Evolutionary conservation across 2,113 vertebrate species (phyloP).

Genomic region (Hydrochoerus hydrochaeris): DNA sequence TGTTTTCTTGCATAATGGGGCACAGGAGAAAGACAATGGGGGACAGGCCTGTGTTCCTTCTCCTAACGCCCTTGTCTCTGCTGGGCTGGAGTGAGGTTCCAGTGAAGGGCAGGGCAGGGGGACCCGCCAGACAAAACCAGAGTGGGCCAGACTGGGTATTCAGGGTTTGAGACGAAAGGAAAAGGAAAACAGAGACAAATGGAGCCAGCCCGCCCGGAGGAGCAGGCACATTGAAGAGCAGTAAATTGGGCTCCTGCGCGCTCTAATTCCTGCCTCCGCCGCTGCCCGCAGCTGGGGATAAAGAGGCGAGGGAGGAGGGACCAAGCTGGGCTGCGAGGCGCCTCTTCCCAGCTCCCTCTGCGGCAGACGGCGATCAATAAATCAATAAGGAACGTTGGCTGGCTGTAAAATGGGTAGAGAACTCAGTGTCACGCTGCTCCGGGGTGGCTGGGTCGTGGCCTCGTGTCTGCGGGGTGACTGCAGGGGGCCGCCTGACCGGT

Average conservation of each 20-base stretch:
- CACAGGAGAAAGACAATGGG: conserved; percentile 56
- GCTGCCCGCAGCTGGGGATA: conserved; percentile 88
- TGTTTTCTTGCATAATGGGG: conserved; percentile 40
- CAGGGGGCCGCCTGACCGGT: conserved; percentile 79
- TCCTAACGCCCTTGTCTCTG: background rate
- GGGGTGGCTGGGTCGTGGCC: conserved; percentile 94
- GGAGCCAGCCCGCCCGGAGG: conserved; percentile 74
- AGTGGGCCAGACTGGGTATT: background rate
- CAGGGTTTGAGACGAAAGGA: conserved; percentile 23
- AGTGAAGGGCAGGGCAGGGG: background rate
- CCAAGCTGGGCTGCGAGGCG: conserved; percentile 91
- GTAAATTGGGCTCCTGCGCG: conserved; percentile 93
- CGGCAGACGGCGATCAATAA: conserved; percentile 97
- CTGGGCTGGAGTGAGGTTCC: background rate
- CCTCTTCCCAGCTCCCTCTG: conserved; percentile 93
- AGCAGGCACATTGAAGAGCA: conserved; percentile 80
- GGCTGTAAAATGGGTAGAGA: conserved; percentile 97
- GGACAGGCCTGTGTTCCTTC: conserved; percentile 29
- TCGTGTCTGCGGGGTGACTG: conserved; percentile 89
- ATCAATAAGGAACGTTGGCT: conserved; percentile 98
- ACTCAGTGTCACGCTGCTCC: conserved; percentile 92
- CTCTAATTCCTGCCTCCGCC: conserved; percentile 93
- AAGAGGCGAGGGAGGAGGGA: conserved; percentile 84
- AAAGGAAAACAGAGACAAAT: conserved; percentile 10
- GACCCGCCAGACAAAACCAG: accelerated